phyloP scores from a whole-genome alignment of 2,113 vertebrate species.

The Coptodon rendalli region DNA sequence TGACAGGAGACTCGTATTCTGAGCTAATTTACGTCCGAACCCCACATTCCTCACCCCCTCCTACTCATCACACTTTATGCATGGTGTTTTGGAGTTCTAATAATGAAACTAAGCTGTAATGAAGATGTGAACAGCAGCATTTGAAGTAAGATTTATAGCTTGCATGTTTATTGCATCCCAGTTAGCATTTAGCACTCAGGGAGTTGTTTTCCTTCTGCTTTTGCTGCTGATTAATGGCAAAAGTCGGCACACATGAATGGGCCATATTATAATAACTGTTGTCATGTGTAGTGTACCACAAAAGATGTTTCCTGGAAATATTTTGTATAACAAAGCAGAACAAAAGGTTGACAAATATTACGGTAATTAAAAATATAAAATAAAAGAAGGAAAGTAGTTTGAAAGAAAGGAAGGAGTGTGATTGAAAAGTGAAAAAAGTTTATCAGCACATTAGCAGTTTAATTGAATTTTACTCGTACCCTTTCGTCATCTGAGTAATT shows the following conservation, averaged over 20 bases:
- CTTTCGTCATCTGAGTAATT: background rate
- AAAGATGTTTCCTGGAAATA: background rate
- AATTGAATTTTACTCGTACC: background rate
- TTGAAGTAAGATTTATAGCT: constrained; percentile 37
- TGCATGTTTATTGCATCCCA: background rate
- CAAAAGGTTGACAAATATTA: background rate
- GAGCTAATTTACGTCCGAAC: constrained; percentile 59
- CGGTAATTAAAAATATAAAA: background rate
- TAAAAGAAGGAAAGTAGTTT: background rate
- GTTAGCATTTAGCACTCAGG: background rate
- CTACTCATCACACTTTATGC: constrained; percentile 1
- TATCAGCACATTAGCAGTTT: background rate
- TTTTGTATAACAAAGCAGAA: background rate
- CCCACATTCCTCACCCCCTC: constrained; percentile 47
- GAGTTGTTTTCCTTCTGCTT: background rate
- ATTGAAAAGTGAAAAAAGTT: background rate
- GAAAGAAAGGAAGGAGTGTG: background rate
- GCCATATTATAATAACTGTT: background rate
- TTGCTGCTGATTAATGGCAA: background rate
- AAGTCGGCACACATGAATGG: background rate
- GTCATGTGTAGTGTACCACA: background rate
- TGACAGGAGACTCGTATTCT: constrained; percentile 51
- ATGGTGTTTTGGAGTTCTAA: constrained; percentile 11
- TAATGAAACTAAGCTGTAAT: background rate
- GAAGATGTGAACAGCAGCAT: background rate